Evolutionary conservation across 2,113 vertebrate genomes (phyloP), one percentile per base, ranked within the genome.

Genomic region (Cyphotilapia sp.): DNA sequence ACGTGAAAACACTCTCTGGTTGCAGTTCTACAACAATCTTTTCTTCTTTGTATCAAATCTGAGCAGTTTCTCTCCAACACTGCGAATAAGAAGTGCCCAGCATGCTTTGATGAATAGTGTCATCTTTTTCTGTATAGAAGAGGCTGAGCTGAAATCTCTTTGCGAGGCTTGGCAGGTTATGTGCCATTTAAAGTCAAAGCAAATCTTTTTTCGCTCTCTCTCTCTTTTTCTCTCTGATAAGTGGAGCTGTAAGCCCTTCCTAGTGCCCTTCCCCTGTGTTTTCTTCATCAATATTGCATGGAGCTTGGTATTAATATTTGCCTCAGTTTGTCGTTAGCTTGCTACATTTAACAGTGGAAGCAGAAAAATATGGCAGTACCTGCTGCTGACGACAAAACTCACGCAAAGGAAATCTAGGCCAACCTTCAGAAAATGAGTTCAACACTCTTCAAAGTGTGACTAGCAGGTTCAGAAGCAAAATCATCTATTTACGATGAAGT

Each of bases 211-310:
- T 83, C 4, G 6, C 31, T 35, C 59, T 13, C 42, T 29, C 84
- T 54, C 61, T 38, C 33, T 3, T n/a, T 66, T 66, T 66, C 84
- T 69, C 56, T 47, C 86, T 88, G 89, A 89, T 84, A 82, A 91
- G 88, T 78, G 87, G 86, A 87, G 87, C 85, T 91, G 78, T 88
- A 86, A 92, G 82, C 84, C 82, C 66, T 91, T 87, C 84, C 78
- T 56, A n/a, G 31, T 92, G 86, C 69, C 92, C 87, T 89, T 92
- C 91, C 90, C 71, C 78, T 89, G 42, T 85, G 84, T 89, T 69
- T 90, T 87, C 85, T 45, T 93, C 91, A 95, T 96, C 89, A 95
- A 95, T 95, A 93, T 91, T 96, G 84, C 93, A 96, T 90, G 82
- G 33, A 56, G 17, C 83, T 81, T 27, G 78, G 90, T 94, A 89